Evolutionary conservation across 2,113 vertebrate genomes (phyloP).

Genomic region (Murina feae): DNA sequence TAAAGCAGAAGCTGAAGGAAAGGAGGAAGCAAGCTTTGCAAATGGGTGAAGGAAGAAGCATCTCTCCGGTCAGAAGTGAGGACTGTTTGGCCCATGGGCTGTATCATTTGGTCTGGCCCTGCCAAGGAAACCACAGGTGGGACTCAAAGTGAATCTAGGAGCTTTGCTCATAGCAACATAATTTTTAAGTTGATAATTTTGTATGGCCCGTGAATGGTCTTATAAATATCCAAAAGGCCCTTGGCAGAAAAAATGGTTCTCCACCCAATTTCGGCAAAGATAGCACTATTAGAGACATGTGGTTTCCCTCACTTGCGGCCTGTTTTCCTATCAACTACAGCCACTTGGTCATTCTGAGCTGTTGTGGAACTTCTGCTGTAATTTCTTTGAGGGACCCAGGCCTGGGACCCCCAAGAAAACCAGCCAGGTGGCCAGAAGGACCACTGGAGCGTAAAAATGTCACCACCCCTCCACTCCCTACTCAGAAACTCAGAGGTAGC

Average conservation of each 20-base stretch:
- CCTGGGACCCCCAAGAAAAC: background rate
- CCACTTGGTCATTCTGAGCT: background rate
- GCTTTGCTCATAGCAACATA: too few species aligned
- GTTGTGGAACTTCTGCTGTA: background rate
- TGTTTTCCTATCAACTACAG: background rate
- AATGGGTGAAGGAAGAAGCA: background rate
- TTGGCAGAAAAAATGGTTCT: too few species aligned
- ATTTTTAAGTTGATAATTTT: too few species aligned
- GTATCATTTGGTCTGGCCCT: too few species aligned
- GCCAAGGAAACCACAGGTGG: too few species aligned
- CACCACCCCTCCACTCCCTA: background rate
- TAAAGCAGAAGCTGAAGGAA: background rate
- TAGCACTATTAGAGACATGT: background rate
- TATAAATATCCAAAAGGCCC: too few species aligned
- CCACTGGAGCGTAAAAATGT: background rate
- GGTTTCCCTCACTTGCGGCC: background rate
- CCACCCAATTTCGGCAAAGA: background rate
- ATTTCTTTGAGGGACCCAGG: background rate
- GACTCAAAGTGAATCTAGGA: too few species aligned
- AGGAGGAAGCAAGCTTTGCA: background rate
- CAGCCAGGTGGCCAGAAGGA: background rate
- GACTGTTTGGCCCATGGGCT: too few species aligned
- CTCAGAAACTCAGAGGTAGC: background rate
- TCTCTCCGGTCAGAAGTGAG: background rate
- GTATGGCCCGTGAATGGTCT: too few species aligned